Conservation (phyloP, 2,888 invertebrate species). For the Phalera bucephala region DNA sequence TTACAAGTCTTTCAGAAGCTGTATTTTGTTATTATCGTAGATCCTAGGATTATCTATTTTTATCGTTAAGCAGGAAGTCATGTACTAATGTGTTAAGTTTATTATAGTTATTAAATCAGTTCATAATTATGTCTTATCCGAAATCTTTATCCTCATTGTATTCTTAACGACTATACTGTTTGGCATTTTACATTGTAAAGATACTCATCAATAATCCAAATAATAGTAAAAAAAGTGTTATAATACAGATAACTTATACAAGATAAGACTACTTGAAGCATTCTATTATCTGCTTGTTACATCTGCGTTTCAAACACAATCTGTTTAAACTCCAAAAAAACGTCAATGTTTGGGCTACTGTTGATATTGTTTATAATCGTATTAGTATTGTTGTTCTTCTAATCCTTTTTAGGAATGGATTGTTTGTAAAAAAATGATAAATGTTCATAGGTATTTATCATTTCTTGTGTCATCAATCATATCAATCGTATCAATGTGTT, state of each 20-base stretch:
- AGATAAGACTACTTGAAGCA: conserved; percentile 60
- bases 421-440: conserved; percentile 33
- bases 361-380: conserved; percentile 65
- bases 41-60: too few relatives aligned
- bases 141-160: too few relatives aligned
- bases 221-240: conserved; percentile 22
- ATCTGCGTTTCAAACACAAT: conserved; percentile 56
- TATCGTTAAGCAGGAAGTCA: too few relatives aligned
- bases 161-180: neutral
- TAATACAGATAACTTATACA: conserved; percentile 55
- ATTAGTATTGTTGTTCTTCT: conserved; percentile 62
- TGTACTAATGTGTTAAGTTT: too few relatives aligned
- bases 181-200: conserved; percentile 3
- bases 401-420: conserved; percentile 67
- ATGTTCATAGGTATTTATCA: neutral
- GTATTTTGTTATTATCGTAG: too few relatives aligned
- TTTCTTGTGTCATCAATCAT: conserved; percentile 5
- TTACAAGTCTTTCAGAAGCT: too few relatives aligned
- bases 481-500: conserved; percentile 1
- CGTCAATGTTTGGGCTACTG: conserved; percentile 56
- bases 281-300: conserved; percentile 52
- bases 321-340: conserved; percentile 47
- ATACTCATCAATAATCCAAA: conserved; percentile 42
- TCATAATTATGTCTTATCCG: too few relatives aligned
- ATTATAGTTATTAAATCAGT: too few relatives aligned